Conservation (phyloP, 1,140 invertebrate genomes). For the Drosophila orena region DNA sequence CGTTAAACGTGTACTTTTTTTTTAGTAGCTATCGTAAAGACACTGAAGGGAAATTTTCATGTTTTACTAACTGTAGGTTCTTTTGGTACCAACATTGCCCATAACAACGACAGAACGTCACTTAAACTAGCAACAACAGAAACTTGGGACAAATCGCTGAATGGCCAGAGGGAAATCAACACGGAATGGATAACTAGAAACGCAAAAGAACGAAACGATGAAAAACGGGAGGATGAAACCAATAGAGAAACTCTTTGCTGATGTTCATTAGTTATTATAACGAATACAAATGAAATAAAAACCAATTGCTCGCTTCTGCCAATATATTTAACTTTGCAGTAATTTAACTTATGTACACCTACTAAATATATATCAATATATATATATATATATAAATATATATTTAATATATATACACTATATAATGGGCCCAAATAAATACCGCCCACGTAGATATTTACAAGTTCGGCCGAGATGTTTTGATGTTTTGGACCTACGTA, state of each 20-base stretch:
- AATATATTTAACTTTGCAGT: conserved; percentile 65
- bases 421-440: conserved; percentile 21
- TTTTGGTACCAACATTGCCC: conserved; percentile 36
- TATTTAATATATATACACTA: conserved; percentile 11
- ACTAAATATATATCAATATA: conserved; percentile 12
- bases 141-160: background rate
- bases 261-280: conserved; percentile 31
- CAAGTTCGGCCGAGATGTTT: conserved; percentile 15
- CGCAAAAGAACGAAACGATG: background rate
- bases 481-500: conserved; percentile 19
- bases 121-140: conserved; percentile 8
- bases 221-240: background rate
- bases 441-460: conserved; percentile 37
- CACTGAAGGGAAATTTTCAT: conserved; percentile 26
- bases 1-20: conserved; percentile 9
- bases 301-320: conserved; percentile 80
- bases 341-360: conserved; percentile 37
- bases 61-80: conserved; percentile 58
- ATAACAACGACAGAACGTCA: conserved; percentile 11
- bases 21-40: conserved; percentile 3
- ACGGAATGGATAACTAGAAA: background rate
- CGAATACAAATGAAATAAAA: conserved; percentile 19
- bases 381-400: conserved; percentile 5
- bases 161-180: background rate
- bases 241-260: conserved; percentile 19